phyloP scores from a whole-genome alignment of 2,113 vertebrate species.

The Xenopus laevis region DNA sequence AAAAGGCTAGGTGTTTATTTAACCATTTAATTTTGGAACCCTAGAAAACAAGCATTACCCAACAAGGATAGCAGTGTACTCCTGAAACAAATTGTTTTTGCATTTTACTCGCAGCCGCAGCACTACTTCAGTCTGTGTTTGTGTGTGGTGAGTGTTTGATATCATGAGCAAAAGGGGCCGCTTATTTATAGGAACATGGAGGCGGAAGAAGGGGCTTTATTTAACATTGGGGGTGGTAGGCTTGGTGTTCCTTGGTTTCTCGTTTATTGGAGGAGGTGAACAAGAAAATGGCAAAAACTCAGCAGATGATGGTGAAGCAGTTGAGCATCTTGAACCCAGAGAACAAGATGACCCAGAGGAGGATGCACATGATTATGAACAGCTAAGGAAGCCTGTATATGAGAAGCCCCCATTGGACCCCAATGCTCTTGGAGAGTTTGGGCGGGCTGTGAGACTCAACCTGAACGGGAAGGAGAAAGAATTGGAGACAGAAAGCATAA shows the following conservation, averaged over 20 bases:
- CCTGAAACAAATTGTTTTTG: too few species aligned
- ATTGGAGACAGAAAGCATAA: constrained; percentile 79
- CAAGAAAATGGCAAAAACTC: not conserved
- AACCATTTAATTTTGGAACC: too few species aligned
- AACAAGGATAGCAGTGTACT: too few species aligned
- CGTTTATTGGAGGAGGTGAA: constrained; percentile 2
- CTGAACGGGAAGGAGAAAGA: constrained; percentile 71
- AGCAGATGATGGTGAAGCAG: not conserved
- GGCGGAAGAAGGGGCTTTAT: constrained; percentile 23
- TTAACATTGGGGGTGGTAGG: not conserved
- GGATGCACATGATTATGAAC: constrained; percentile 12
- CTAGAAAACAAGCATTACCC: too few species aligned
- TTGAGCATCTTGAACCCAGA: not conserved
- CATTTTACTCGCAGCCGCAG: not conserved
- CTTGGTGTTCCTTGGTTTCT: constrained; percentile 1
- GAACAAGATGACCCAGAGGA: not conserved
- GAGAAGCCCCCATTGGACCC: constrained; percentile 66
- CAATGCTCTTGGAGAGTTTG: constrained; percentile 73
- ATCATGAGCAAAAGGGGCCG: constrained; percentile 31
- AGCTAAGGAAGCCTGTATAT: constrained; percentile 71
- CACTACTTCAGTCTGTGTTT: not conserved
- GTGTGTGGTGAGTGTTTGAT: not conserved
- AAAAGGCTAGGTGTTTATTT: too few species aligned
- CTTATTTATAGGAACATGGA: not conserved
- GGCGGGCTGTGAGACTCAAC: constrained; percentile 75